Percentiles rank a stretch among this genome's conserved stretches.
Evolutionary conservation across 2,888 invertebrate species (phyloP).

Genomic region (Rhagonycha fulva): DNA sequence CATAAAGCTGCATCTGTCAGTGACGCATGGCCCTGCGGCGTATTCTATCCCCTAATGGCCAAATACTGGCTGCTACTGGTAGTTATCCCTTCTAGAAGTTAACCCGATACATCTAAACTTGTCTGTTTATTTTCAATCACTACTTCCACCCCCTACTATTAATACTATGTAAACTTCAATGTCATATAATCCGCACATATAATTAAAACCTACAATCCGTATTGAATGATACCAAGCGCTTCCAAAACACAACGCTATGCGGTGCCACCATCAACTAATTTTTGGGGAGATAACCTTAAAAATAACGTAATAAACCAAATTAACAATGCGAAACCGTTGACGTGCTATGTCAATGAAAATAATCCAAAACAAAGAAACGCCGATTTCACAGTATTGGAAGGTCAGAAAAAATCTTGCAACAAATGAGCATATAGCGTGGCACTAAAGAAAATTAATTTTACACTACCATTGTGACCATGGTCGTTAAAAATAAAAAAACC

Average conservation of each 20-base stretch:
- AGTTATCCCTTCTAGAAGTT: conserved; percentile 20
- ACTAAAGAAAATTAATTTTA: neutral
- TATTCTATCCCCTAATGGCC: conserved; percentile 26
- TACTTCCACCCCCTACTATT: conserved; percentile 9
- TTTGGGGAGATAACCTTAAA: neutral
- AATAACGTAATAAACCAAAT: too few relatives aligned
- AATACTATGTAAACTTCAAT: conserved; percentile 8
- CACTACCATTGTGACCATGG: neutral
- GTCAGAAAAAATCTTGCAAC: neutral
- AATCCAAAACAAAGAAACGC: too few relatives aligned
- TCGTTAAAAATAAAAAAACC: neutral
- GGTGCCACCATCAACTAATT: neutral
- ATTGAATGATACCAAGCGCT: neutral
- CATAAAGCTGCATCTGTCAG: conserved; percentile 29
- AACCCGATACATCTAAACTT: conserved; percentile 17
- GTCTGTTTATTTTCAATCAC: conserved; percentile 24
- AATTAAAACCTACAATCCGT: neutral
- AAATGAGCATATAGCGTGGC: neutral
- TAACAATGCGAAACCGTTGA: too few relatives aligned
- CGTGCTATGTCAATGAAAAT: too few relatives aligned
- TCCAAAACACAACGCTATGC: neutral
- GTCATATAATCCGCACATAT: conserved; percentile 4
- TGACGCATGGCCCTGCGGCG: conserved; percentile 25
- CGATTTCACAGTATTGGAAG: neutral
- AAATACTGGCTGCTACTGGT: conserved; percentile 21